Percentiles rank a stretch among this genome's conserved stretches.
Evolutionary conservation across 1,140 invertebrate genomes (phyloP).

Genomic region (Anagrus nilaparvatae): DNA sequence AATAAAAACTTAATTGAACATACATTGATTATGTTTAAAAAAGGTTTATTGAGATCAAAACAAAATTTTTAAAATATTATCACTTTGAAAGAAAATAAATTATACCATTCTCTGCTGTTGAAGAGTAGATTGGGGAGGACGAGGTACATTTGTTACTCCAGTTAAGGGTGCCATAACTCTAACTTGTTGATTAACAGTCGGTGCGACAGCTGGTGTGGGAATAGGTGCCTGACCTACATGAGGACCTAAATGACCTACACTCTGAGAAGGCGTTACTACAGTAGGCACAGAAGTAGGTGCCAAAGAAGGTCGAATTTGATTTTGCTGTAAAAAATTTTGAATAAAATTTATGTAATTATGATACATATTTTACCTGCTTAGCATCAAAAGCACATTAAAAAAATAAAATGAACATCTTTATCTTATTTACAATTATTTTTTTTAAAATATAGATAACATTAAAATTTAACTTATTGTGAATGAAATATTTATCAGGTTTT

Average conservation of each 20-base stretch:
- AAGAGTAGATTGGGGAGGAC: slow-evolving; percentile 32
- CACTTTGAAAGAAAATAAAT: too few species aligned
- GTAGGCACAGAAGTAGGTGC: slow-evolving; percentile 22
- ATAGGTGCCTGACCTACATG: slow-evolving; percentile 21
- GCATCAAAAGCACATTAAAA: neutral
- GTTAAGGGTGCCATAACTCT: slow-evolving; percentile 45
- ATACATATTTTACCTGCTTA: too few species aligned
- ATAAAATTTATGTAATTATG: slow-evolving; percentile 2
- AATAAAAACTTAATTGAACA: too few species aligned
- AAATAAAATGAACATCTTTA: slow-evolving; percentile 3
- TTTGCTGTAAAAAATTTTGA: slow-evolving; percentile 22
- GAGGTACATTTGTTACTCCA: slow-evolving; percentile 34
- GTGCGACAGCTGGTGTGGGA: slow-evolving; percentile 23
- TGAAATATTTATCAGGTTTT: too few species aligned
- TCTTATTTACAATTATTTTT: too few species aligned
- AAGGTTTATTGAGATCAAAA: too few species aligned
- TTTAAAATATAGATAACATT: too few species aligned
- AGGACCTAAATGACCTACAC: too few species aligned
- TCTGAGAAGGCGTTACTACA: too few species aligned
- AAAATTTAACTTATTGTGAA: too few species aligned
- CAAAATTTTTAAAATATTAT: too few species aligned
- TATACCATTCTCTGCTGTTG: slow-evolving; percentile 39
- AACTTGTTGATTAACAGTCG: slow-evolving; percentile 45
- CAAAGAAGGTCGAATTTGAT: slow-evolving; percentile 33
- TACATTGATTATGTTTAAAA: too few species aligned